Base-by-base conservation (phyloP, 1,140 invertebrate genomes). In the Brachionus paranguensis region DNA sequence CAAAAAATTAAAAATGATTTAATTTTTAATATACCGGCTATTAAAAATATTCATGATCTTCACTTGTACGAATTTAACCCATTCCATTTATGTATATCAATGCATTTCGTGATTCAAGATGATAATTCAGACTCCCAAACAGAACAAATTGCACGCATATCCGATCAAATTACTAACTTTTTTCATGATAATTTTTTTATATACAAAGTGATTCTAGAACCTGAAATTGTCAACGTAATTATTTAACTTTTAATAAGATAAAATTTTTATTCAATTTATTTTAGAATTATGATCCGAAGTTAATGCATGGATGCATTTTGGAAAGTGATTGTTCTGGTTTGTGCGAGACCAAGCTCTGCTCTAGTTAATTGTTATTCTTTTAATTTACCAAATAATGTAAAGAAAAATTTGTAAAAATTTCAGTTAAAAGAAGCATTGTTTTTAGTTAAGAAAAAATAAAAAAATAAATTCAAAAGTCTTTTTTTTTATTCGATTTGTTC, bases 71-170 rank as follows among this genome's bases (percentile, higher is more conserved):
- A 76, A 29, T 76, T 50, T 50, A 76, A 76, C 43, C 72, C 72
- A 47, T 76, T 76, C 27, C 72, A 76, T 76, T 76, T 76, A 27
- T 76, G 72, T 24, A 76, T 76, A 27, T 76, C 72, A n/a, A 47
- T 76, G 41, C 72, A 76, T 50, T 76, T 76, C 50, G 27, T 50
- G 4, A 27, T 76, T 27, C 43, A 37, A 27, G 43, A 76, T 27
- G 33, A 50, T n/a, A 27, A 47, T 37, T 24, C 24, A 24, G n/a
- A 2, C 12, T 50, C 43, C 3, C 43, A 50, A 50, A 20, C 20
- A 27, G 47, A 76, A 29, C 72, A 76, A 76, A 76, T 76, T 3
- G 10, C 8, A 10, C 43, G 47, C 7, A 29, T 76, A 14, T 76
- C 72, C 6, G 12, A 76, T 0, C 20, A 76, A 50, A 76, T 76